Conservation (phyloP, 2,113 vertebrate genomes). For the Anguilla japonica region DNA sequence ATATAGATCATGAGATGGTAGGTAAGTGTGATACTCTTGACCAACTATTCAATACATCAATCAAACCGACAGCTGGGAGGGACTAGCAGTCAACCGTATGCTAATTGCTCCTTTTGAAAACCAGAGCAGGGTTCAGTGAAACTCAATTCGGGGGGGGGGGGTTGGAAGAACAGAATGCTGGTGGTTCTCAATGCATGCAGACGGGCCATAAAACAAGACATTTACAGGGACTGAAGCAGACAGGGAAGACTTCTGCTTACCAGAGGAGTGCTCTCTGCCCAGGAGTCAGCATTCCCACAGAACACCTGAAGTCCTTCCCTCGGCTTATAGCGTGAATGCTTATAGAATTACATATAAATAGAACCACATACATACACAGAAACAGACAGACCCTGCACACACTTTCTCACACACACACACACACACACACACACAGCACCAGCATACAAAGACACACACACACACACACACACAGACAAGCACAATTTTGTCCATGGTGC, state of each 20-base stretch:
- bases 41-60: neutral
- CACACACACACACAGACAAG: neutral
- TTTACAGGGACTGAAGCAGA: neutral
- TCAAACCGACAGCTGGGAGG: neutral
- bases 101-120: neutral
- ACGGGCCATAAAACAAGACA: neutral
- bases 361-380: neutral
- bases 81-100: neutral
- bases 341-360: neutral
- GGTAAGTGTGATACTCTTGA: neutral
- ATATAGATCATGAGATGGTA: neutral
- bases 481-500: neutral
- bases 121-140: neutral
- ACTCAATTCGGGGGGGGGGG: neutral
- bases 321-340: neutral
- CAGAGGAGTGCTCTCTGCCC: neutral
- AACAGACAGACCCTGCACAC: neutral
- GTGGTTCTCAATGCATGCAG: neutral
- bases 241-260: neutral
- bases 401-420: neutral
- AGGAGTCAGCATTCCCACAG: neutral
- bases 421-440: slow-evolving; percentile 8
- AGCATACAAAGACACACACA: neutral
- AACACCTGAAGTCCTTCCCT: neutral
- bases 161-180: neutral